Evolutionary conservation across 2,113 vertebrate genomes (phyloP), one percentile per base, ranked within the genome.

Genomic region (Columba janthina): DNA sequence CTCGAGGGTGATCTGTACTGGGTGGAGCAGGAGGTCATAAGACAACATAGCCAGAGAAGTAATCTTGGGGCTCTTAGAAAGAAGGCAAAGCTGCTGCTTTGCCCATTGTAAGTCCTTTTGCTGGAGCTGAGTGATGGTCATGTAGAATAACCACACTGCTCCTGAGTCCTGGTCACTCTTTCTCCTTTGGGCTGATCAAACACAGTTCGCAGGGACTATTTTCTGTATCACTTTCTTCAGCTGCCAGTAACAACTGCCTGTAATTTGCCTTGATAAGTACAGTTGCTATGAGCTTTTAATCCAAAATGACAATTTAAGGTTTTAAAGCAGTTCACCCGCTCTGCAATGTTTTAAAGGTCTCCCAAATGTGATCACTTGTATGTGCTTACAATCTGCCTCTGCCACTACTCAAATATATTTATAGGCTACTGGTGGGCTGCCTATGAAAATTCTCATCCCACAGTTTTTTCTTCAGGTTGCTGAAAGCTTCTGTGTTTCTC

Each of bases 401-500:
- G 92, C 86, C 90, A 90, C 93, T 97, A 94, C 87, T 94, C 74
- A 85, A 79, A 85, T 92, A 29, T 96, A 96, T 96, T 96, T 96
- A 96, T 96, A 96, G 94, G 75, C 73, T 94, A 22, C 88, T 96
- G 73, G 96, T 94, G 92, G 96, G 94, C 70, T 96, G 96, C 85
- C 83, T 95, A 92, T 93, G 88, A 97, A 96, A 93, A 94, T 93
- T 96, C 80, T 86, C 90, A 31, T 95, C 96, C 93, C 58, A 93
- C 94, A 94, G 72, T 69, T 92, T 95, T 95, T 96, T 31, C 92
- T 88, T 95, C 87, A 86, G 78, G 46, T 88, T 93, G 73, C 61
- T 89, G 83, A 96, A 80, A 75, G 88, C 79, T 96, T 95, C 79
- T 93, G 1, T 70, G 82, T 94, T 96, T 94, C 65, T 28, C 9